phyloP scores from a whole-genome alignment of 1,140 invertebrate genomes.

The Potamilus streckersoni region DNA sequence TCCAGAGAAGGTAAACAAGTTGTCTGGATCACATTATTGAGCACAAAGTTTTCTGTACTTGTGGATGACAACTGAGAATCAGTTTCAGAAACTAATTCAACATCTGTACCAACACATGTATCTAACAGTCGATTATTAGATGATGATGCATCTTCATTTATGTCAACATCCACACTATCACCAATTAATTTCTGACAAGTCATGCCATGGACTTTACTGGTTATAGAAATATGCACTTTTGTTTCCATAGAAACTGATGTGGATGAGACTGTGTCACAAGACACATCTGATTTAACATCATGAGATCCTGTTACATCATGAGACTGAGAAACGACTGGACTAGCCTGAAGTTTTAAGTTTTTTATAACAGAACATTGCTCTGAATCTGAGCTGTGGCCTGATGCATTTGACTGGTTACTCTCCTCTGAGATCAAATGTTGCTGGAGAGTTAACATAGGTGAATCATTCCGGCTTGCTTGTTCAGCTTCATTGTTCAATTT shows the following conservation, averaged over 20 bases:
- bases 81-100: no score
- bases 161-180: no score
- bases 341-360: conserved; percentile 42
- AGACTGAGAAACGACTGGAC: conserved; percentile 18
- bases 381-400: conserved; percentile 50
- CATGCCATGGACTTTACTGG: no score
- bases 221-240: no score
- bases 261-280: no score
- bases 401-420: conserved; percentile 54
- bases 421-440: conserved; percentile 43
- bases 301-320: not conserved
- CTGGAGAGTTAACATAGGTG: conserved; percentile 10
- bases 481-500: not conserved
- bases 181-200: no score
- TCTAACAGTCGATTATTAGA: no score
- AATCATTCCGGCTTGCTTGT: conserved; percentile 3
- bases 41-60: not conserved
- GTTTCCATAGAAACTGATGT: no score
- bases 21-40: conserved; percentile 23
- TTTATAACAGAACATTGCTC: conserved; percentile 48
- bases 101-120: no score
- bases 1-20: conserved; percentile 65
- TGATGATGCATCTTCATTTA: no score
- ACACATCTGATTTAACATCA: no score
- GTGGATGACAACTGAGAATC: no score